Base-by-base conservation (phyloP, 2,113 vertebrate species). In the Onychostoma macrolepis region DNA sequence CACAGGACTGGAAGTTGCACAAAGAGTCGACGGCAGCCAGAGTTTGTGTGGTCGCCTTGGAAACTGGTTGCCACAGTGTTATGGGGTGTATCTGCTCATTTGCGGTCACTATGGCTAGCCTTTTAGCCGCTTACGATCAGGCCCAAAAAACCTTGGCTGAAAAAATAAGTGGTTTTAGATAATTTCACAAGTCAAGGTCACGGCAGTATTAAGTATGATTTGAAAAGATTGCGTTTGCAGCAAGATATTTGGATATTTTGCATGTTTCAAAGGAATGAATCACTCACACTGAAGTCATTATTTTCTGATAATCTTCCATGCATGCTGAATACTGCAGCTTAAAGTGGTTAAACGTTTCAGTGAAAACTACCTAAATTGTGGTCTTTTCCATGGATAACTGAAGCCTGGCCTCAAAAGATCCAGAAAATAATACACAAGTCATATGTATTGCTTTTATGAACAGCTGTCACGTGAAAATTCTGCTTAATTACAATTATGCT, bases 191-290 rank as follows among this genome's bases (percentile, higher is more conserved):
- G 43, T 76, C 65, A 69, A 69, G 67, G 19, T 36, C 17, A 69
- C 8, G 28, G 13, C 17, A 36, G 15, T 53, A 6, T 28, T 33
- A 50, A 15, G 13, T 10, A 33, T 30, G 15, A 76, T 50, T 6
- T 53, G 48, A 19, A 78, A 10, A 30, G 15, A 30, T 12, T 30
- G 15, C 43, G 21, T 30, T 48, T 53, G 74, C 6, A 28, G 38
- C 21, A n/a, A 15, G 24, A 13, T 43, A 43, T 43, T 41, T 41
- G 17, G 21, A 75, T 45, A 43, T 26, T 53, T 48, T 48, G 24
- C 5, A 48, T 26, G 71, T 24, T 38, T 74, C 38, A 74, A 74
- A 43, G 21, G 19, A 43, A n/a, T 2, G 94, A 94, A 92, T 90
- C 13, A 15, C 63, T 13, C 63, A 28, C 5, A 30, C 15, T 11